Base-by-base conservation (phyloP, 2,113 vertebrate genomes). In the Ciconia stormi region DNA sequence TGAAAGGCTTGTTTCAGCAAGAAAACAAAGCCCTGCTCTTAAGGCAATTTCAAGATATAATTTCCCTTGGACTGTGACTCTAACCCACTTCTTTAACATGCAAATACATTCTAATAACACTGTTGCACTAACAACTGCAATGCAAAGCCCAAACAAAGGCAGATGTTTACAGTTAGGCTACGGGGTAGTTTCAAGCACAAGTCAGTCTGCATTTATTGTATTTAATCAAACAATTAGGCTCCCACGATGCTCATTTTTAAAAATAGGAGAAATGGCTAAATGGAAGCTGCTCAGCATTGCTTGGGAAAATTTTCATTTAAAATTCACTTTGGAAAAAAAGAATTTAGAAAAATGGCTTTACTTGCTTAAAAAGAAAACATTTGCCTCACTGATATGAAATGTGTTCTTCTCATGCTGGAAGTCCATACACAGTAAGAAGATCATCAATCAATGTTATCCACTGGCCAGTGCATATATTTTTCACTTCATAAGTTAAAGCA, bases 81-180 rank as follows among this genome's bases (percentile, higher is more conserved):
- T 91, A 90, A 82, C 78, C 36, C n/a, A 73, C 50, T 61, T 92
- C 88, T 77, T 92, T 76, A 80, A 82, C 38, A 94, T 34, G 44
- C 77, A 84, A 93, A 96, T 77, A 63, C 25, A 90, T 94, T 87
- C 71, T 73, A 89, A 96, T 91, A 87, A 93, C 50, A 73, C 61
- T 89, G 84, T 87, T 91, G 89, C 65, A 90, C 66, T 93, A 93
- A 90, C 55, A 90, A 88, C 70, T 59, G 30, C 46, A 46, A 23
- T 47, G 74, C 44, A 81, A 90, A 90, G 38, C 53, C 91, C 93
- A 94, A 89, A 96, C 82, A 96, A 92, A n/a, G 1, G 62, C 87
- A 97, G 87, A 96, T 95, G 91, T 97, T 97, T 96, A 87, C 69
- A 94, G 84, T 88, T 58, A 87, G 42, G 83, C 91, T 96, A 95